Evolutionary conservation across 2,888 invertebrate genomes (phyloP), one percentile per base, ranked within the genome.

Genomic region (Chrysodeixis includens): DNA sequence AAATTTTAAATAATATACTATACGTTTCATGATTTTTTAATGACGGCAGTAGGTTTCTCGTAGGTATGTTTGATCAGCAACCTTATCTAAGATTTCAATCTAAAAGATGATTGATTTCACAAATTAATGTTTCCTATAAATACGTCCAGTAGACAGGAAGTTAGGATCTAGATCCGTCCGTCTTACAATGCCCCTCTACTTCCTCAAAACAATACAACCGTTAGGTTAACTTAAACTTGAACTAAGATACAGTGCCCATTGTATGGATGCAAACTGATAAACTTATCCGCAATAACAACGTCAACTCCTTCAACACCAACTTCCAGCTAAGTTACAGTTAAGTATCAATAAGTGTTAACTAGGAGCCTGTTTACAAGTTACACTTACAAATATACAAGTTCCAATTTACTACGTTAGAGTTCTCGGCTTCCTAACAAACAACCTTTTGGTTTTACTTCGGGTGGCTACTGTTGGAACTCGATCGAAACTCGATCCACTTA

Each of bases 361-460:
- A 87, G 81, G 74, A 72, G 67, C 76, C 83, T 82, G 82, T 85
- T 83, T 84, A 83, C 82, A 70, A 82, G 66, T 73, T 71, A 75
- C 60, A 59, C 69, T 74, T 67, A 76, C 70, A 64, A 74, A 73
- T 71, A 68, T 64, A 65, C 69, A 77, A 81, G 70, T 79, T 76
- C 70, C 57, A 61, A 70, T 81, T 73, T 75, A 74, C 72, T 55
- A 52, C 56, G 68, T 71, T 70, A 74, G 82, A 87, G 84, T 88
- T 86, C 58, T 71, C 69, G 72, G 71, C 85, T 86, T 84, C 79
- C 82, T 82, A 84, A 82, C 85, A 84, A 81, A 84, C 82, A 74
- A 83, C 82, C 86, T 87, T 86, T 72, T 74, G 83, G 85, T 86
- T 86, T 83, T 81, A 83, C 83, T 84, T 86, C 83, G 74, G 53